A percentile compares a stretch with the other conserved stretches of the same genome.
Evolutionary conservation across 53 echinoderm and acorn worm genomes (phyloP).

Genomic region (Antedon mediterranea): DNA sequence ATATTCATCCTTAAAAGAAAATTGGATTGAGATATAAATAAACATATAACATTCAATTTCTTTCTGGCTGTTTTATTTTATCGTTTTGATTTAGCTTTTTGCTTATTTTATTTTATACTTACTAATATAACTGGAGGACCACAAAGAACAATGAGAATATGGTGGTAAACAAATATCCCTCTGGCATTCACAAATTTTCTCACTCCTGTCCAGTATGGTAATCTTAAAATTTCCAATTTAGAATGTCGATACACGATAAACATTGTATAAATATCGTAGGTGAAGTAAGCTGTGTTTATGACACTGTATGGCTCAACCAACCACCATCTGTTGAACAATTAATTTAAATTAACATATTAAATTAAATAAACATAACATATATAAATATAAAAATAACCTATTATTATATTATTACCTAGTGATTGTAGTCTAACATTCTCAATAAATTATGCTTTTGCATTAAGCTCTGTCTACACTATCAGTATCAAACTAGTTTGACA

Average conservation of each 20-base stretch:
- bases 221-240: background rate
- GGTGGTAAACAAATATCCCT: background rate
- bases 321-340: background rate
- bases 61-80: no score
- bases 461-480: no score
- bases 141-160: background rate
- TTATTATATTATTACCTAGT: no score
- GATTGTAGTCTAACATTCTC: no score
- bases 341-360: background rate
- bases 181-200: background rate
- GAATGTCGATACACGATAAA: background rate
- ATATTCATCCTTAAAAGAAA: no score
- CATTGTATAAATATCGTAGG: background rate
- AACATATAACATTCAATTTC: no score
- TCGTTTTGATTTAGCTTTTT: no score
- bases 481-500: no score
- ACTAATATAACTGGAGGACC: background rate
- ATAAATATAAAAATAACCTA: no score
- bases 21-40: no score
- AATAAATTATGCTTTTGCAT: no score
- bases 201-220: background rate
- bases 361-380: no score
- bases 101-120: background rate
- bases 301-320: background rate
- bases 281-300: background rate